Evolutionary conservation across 2,113 vertebrate genomes (phyloP).

Genomic region (Chloebia gouldiae): DNA sequence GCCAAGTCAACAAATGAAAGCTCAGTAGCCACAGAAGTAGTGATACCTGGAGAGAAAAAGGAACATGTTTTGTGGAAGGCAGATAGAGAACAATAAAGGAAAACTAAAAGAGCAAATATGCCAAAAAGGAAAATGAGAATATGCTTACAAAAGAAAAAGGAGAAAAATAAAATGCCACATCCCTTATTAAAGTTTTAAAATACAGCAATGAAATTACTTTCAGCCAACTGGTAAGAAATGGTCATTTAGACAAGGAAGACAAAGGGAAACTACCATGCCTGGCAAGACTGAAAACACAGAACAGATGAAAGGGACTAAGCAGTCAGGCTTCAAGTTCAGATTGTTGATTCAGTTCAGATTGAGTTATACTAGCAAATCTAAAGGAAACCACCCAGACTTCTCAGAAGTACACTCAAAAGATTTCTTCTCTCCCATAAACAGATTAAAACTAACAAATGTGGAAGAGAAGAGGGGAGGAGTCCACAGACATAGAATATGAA

Average conservation of each 20-base stretch:
- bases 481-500: neutral
- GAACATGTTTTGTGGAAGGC: neutral
- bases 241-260: neutral
- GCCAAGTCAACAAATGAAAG: neutral
- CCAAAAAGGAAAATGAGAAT: neutral
- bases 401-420: neutral
- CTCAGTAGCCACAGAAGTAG: neutral
- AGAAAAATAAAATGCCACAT: neutral
- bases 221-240: neutral
- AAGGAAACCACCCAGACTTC: neutral
- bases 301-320: neutral
- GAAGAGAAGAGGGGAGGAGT: neutral
- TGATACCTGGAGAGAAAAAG: neutral
- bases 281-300: neutral
- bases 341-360: neutral
- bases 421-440: neutral
- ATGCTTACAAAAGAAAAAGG: neutral
- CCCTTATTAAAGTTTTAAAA: neutral
- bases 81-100: neutral
- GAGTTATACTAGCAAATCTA: neutral
- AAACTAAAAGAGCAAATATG: neutral
- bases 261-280: neutral
- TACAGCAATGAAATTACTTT: neutral
- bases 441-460: neutral
- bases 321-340: neutral